Percentiles rank a stretch among this genome's conserved stretches.
These are phyloP conservation scores for Monopterus albus DNA, from an alignment of 2,113 vertebrate species.

Conservation along the genomic window DNA sequence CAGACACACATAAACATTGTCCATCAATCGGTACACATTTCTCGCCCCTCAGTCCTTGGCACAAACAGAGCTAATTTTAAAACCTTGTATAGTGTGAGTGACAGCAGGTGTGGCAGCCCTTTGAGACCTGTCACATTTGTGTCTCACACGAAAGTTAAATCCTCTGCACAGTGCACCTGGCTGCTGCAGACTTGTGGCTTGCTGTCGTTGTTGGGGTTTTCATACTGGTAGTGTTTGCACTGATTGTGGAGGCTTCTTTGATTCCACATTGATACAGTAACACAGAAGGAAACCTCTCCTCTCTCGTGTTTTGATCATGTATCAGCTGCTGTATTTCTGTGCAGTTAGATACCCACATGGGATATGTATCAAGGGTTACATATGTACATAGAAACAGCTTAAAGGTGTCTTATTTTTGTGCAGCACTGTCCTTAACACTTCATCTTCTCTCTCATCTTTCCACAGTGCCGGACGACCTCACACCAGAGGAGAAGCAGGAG, in stretches of 20 bases:
- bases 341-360: no score
- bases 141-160: neutral
- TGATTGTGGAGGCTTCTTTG: neutral
- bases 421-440: slow-evolving; percentile 25
- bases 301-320: no score
- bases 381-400: slow-evolving; percentile 19
- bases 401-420: slow-evolving; percentile 20
- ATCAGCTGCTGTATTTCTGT: no score
- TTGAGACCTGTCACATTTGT: slow-evolving; percentile 48
- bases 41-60: slow-evolving; percentile 15
- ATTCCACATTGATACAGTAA: neutral
- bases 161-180: neutral
- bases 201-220: neutral
- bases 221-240: neutral
- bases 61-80: slow-evolving; percentile 56
- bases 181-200: neutral
- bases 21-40: slow-evolving; percentile 44
- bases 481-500: slow-evolving; percentile 94
- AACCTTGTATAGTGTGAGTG: slow-evolving; percentile 26
- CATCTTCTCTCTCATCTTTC: slow-evolving; percentile 32
- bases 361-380: no score
- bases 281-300: no score
- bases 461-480: slow-evolving; percentile 94
- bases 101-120: slow-evolving; percentile 30
- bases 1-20: slow-evolving; percentile 7